phyloP scores from a whole-genome alignment of 2,888 invertebrate species.

The Scaptomyza caliginosa region DNA sequence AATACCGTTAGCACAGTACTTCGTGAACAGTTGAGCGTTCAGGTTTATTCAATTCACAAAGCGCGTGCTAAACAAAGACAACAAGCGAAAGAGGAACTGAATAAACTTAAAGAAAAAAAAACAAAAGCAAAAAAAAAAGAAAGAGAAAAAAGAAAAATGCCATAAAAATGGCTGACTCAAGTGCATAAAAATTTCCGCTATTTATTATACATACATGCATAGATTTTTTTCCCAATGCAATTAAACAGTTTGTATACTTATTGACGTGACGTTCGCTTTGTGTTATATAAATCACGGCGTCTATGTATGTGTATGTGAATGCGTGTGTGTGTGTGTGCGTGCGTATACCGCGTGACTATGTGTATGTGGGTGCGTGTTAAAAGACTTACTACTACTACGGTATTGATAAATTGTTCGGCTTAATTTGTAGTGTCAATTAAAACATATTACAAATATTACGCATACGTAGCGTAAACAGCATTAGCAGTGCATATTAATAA shows the following conservation, averaged over 20 bases:
- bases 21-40: constrained; percentile 78
- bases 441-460: constrained; percentile 34
- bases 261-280: constrained; percentile 43
- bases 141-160: background rate
- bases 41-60: constrained; percentile 45
- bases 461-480: constrained; percentile 40
- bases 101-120: constrained; percentile 21
- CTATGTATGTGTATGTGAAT: constrained; percentile 22
- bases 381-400: constrained; percentile 22
- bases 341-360: constrained; percentile 30
- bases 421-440: constrained; percentile 65
- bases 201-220: background rate
- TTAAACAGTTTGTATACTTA: constrained; percentile 4
- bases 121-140: constrained; percentile 1
- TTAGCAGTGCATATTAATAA: constrained; percentile 1
- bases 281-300: constrained; percentile 70
- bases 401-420: constrained; percentile 1
- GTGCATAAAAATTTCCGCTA: constrained; percentile 11
- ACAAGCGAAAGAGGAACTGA: constrained; percentile 19
- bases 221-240: background rate
- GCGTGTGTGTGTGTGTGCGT: constrained; percentile 30
- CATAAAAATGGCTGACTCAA: constrained; percentile 47
- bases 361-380: constrained; percentile 32
- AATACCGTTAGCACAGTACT: constrained; percentile 77
- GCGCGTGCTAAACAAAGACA: constrained; percentile 26